Base-by-base conservation (phyloP, 1,140 invertebrate genomes). In the Belonocnema kinseyi region DNA sequence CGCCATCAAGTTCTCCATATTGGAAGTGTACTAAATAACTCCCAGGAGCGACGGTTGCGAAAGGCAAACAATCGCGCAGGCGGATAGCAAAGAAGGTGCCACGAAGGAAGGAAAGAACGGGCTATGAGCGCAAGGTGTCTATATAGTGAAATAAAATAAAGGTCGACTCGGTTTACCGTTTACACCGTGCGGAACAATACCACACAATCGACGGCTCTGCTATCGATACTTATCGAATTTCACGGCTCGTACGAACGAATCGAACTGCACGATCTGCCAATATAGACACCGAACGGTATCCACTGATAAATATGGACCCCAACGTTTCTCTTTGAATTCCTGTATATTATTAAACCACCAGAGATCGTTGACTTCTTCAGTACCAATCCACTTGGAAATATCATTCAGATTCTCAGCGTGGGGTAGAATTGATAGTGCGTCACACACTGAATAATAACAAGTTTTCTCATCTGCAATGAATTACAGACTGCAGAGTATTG, bases 151-250 rank as follows among this genome's bases (percentile, higher is more conserved):
- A 83, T 84, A 85, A 88, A 88, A 86, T 88, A 87, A 87, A 85
- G 85, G 82, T 85, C 83, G 81, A 76, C 76, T 82, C 78, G 77
- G 78, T 84, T 81, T 74, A 80, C 77, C 80, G 80, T 80, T 77
- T 74, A 66, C 61, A 72, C 66, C 79, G 51, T 56, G 17, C 53
- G 72, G 71, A 74, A 86, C 79, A 82, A 83, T 83, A 80, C 74
- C 84, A 80, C 76, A 83, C 84, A 81, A 84, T 83, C 82, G 83
- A 72, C 71, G 73, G 77, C 82, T 85, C 77, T 74, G 79, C 78
- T 83, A 85, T 85, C 82, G 86, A 88, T 88, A 82, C 79, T 83
- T 84, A 88, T 88, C 84, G 82, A 85, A 88, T 88, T 88, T 88
- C 84, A 83, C 78, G 81, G 83, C 77, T 82, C 78, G 77, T 72